A percentile compares a stretch with the other conserved stretches of the same genome.
Conservation (phyloP, 1,140 invertebrate genomes). For the Conopomorpha cramerella region DNA sequence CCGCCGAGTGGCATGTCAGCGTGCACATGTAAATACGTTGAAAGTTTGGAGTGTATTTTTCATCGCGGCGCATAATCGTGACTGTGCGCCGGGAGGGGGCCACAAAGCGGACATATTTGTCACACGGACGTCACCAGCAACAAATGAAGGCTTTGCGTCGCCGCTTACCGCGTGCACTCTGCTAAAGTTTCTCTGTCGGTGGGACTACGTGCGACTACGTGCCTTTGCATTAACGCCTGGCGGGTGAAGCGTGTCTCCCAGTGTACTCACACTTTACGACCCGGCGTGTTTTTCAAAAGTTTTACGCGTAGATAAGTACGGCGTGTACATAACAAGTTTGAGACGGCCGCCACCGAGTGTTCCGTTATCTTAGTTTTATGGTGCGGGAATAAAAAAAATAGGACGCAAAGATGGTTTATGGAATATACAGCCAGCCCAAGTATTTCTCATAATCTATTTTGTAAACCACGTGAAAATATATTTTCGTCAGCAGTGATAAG, state of each 20-base stretch:
- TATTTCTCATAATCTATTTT: too few relatives aligned
- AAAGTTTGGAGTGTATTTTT: constrained; percentile 33
- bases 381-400: too few relatives aligned
- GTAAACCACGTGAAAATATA: too few relatives aligned
- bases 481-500: too few relatives aligned
- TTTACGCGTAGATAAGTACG: constrained; percentile 42
- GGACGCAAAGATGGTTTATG: too few relatives aligned
- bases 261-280: constrained; percentile 20
- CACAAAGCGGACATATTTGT: constrained; percentile 55
- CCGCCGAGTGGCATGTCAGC: too few relatives aligned
- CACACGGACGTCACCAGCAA: constrained; percentile 49
- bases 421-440: too few relatives aligned
- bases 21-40: constrained; percentile 6
- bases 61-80: constrained; percentile 39
- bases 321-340: too few relatives aligned
- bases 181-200: constrained; percentile 48
- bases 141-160: constrained; percentile 55
- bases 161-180: constrained; percentile 52
- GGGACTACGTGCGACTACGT: constrained; percentile 35
- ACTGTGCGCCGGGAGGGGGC: too few relatives aligned
- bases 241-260: neutral
- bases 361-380: too few relatives aligned
- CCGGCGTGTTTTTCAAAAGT: constrained; percentile 42
- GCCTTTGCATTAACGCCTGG: constrained; percentile 44
- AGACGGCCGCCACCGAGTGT: too few relatives aligned